Evolutionary conservation across 2,113 vertebrate genomes (phyloP).

Genomic region (Cephalophus harveyi): DNA sequence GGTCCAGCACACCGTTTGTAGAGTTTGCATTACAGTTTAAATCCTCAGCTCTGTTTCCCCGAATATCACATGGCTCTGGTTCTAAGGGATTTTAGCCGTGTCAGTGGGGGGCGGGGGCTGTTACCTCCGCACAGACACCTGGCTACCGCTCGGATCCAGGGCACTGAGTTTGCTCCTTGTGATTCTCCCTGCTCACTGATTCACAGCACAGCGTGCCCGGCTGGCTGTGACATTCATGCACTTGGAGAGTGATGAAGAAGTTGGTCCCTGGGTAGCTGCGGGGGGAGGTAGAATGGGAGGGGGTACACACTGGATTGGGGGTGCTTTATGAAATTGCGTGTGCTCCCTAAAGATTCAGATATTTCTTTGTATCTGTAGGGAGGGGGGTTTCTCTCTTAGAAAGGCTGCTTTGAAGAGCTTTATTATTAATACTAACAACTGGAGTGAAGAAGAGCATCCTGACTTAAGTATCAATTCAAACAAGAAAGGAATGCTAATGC

Average conservation of each 20-base stretch:
- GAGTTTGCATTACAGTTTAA: background rate
- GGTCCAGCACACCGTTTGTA: rapidly evolving
- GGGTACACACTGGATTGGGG: rapidly evolving
- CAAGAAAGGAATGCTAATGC: background rate
- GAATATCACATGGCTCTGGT: too few species aligned
- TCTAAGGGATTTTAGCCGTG: background rate
- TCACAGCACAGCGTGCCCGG: rapidly evolving
- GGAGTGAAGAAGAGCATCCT: background rate
- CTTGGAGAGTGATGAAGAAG: background rate
- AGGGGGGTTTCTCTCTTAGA: background rate
- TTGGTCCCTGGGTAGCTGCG: background rate
- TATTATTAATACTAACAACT: background rate
- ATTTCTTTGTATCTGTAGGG: background rate
- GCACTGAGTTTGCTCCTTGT: rapidly evolving
- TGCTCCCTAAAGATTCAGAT: background rate
- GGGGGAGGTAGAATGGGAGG: background rate
- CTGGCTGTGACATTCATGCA: background rate
- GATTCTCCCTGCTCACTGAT: background rate
- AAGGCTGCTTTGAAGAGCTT: rapidly evolving
- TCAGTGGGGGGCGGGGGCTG: rapidly evolving
- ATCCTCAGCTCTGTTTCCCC: background rate
- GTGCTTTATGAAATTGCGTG: background rate
- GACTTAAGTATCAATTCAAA: background rate
- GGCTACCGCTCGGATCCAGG: background rate
- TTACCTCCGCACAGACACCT: rapidly evolving